Conservation (phyloP, 2,888 invertebrate species). For the Thereva nobilitata region DNA sequence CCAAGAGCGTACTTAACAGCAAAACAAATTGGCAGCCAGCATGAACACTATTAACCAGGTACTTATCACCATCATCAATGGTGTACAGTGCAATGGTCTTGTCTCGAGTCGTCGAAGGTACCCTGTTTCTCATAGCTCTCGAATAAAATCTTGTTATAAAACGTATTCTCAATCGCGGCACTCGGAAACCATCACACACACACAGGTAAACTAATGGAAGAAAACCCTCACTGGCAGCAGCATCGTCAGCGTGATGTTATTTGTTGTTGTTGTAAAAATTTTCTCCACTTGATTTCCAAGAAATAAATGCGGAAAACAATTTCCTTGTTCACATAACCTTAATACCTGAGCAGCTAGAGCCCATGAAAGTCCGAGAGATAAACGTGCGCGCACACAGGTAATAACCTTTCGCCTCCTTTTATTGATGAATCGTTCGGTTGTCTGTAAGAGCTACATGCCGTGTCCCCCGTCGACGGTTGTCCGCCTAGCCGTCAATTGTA, state of each 20-base stretch:
- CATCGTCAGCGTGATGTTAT: too few relatives aligned
- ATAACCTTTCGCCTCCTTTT: constrained; percentile 27
- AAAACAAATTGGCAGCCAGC: constrained; percentile 30
- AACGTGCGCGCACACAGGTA: constrained; percentile 12
- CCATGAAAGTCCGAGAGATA: constrained; percentile 23
- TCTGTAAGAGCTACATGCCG: constrained; percentile 3
- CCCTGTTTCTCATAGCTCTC: too few relatives aligned
- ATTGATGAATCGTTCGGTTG: not conserved
- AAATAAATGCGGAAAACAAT: constrained; percentile 29
- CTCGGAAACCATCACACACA: too few relatives aligned
- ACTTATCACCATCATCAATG: constrained; percentile 19
- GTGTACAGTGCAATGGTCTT: too few relatives aligned
- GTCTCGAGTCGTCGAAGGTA: too few relatives aligned
- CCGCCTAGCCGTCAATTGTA: constrained; percentile 6
- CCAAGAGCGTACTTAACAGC: constrained; percentile 19
- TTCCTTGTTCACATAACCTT: constrained; percentile 35
- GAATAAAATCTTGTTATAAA: too few relatives aligned
- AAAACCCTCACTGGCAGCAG: too few relatives aligned
- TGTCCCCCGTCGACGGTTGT: not conserved
- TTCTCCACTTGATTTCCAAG: constrained; percentile 27
- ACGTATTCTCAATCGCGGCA: too few relatives aligned
- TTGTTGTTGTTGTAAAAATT: constrained; percentile 16
- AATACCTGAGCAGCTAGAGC: constrained; percentile 15
- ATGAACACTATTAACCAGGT: constrained; percentile 24
- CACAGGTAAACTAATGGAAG: too few relatives aligned